A percentile compares a stretch with the other conserved stretches of the same genome.
phyloP scores from a whole-genome alignment of 2,797 vertebrate species.

The Megalops cyprinoides region DNA sequence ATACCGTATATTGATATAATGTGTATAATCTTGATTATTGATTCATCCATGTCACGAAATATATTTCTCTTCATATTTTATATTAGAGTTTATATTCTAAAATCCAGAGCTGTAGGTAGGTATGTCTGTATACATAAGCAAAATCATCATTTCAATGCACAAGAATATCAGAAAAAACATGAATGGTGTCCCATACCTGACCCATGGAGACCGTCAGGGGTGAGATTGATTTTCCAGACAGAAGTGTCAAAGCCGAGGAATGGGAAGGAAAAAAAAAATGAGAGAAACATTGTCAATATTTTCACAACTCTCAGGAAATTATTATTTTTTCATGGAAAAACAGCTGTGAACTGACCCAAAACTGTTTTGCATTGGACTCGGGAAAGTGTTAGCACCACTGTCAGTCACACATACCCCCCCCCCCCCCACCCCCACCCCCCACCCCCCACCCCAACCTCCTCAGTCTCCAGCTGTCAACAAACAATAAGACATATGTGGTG shows the following conservation, averaged over 20 bases:
- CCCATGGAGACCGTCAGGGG: conserved; percentile 36
- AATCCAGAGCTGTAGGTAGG: too few relatives aligned
- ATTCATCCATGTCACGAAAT: too few relatives aligned
- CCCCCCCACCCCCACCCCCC: conserved; percentile 24
- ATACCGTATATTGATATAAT: too few relatives aligned
- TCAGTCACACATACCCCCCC: conserved; percentile 35
- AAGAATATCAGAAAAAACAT: neutral
- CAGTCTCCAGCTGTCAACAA: conserved; percentile 44
- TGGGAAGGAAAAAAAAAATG: conserved; percentile 26
- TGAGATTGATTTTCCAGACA: conserved; percentile 48
- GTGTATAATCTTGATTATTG: too few relatives aligned
- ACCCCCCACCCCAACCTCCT: neutral
- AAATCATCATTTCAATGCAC: neutral
- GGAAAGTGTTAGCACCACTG: conserved; percentile 34
- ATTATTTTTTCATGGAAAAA: conserved; percentile 46
- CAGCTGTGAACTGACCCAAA: conserved; percentile 42
- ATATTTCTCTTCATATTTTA: too few relatives aligned
- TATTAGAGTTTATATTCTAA: too few relatives aligned
- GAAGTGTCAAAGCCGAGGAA: conserved; percentile 22
- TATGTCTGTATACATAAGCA: neutral
- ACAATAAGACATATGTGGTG: conserved; percentile 21
- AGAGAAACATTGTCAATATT: conserved; percentile 47
- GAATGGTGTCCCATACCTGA: conserved; percentile 57
- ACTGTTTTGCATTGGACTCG: conserved; percentile 30
- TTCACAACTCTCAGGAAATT: conserved; percentile 33